Conservation (phyloP, 2,797 vertebrate genomes). For the Phaenicophaeus curvirostris region DNA sequence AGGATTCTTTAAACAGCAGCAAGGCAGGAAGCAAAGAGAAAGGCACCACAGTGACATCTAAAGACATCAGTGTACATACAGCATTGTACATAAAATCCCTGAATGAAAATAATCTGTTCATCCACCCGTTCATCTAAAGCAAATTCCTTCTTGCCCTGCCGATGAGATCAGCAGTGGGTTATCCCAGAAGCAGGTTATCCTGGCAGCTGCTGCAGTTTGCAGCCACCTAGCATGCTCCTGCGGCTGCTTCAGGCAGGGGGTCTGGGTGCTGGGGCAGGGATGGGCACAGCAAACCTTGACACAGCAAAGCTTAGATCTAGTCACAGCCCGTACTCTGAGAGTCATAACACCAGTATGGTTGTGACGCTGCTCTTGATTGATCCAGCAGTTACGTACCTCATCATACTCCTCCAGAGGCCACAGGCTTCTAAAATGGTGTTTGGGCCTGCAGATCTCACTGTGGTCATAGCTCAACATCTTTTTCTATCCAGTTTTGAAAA, state of each 20-base stretch:
- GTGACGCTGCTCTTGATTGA: neutral
- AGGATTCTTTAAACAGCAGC: neutral
- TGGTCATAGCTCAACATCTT: neutral
- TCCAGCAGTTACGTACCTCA: neutral
- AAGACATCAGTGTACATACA: neutral
- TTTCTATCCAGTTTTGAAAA: neutral
- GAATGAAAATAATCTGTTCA: accelerated
- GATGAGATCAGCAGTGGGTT: too few species aligned
- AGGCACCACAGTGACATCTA: slow-evolving; percentile 32
- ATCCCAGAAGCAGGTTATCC: too few species aligned
- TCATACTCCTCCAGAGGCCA: too few species aligned
- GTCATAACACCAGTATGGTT: accelerated
- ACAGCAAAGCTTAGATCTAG: neutral
- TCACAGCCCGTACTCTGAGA: neutral
- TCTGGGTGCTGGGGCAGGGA: neutral
- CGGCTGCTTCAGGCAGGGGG: neutral
- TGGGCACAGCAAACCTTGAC: neutral
- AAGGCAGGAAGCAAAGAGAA: neutral
- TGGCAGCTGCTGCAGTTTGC: neutral
- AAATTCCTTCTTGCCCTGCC: neutral
- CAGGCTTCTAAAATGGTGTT: neutral
- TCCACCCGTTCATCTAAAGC: neutral
- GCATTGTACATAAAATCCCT: neutral
- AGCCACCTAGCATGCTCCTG: accelerated
- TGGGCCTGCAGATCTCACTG: neutral